Evolutionary conservation across 2,888 invertebrate genomes (phyloP), one percentile per base, ranked within the genome.

Genomic region (Gonocerus acuteangulatus): DNA sequence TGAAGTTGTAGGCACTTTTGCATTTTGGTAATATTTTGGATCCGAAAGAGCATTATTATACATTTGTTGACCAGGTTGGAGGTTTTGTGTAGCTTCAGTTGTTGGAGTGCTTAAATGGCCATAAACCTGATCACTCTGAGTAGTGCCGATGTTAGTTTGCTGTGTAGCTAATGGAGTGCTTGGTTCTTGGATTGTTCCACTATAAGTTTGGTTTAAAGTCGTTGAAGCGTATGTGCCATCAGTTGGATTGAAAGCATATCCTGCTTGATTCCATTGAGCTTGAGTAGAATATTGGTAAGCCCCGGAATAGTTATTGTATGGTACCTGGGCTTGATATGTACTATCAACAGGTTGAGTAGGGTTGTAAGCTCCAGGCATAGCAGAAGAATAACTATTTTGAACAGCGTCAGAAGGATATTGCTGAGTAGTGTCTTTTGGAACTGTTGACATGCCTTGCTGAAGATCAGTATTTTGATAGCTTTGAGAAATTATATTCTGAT

Each of bases 201-300:
- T 21, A 34, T 47, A 47, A 7, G 27, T 19, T 19, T 57, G 57
- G 32, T 47, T 47, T 1, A 42, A 18, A 22, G 19, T 42, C n/a
- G n/a, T n/a, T 22, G 19, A 34, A 16, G 34, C 36, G 15, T 15
- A 54, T 4, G 27, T 34, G 7, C 23, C 27, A 47, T 19, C 22
- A 18, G 18, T 22, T 48, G 47, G 16, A 19, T 57, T 57, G 19
- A 27, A 47, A 57, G 32, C 18, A 57, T 57, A 57, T n/a, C 32
- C 44, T 15, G 11, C 18, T 32, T 57, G 57, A 2, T 21, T 18
- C 34, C 32, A 34, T 9, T 56, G 56, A 44, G 18, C 44, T 18
- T 57, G 57, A 18, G 56, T 13, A 42, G 19, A 44, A 19, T 32
- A 44, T 34, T 45, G 47, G 18, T 47, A 45, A 19, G 57, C 3